Conservation (phyloP, 2,888 invertebrate species). For the Anarsia innoxiella region DNA sequence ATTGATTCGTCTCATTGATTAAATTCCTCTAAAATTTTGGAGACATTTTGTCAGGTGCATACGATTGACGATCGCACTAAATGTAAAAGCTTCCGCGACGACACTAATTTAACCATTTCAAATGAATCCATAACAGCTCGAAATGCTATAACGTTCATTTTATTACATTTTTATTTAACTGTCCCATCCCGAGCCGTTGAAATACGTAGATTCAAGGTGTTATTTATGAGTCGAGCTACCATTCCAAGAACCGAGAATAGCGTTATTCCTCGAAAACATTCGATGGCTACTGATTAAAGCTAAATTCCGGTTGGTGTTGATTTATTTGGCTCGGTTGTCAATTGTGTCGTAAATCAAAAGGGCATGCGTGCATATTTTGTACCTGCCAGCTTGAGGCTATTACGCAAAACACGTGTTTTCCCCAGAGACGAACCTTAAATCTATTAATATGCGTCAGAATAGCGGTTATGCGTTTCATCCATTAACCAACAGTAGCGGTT, state of each 20-base stretch:
- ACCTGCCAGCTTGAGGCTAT: slow-evolving; percentile 29
- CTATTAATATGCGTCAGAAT: slow-evolving; percentile 49
- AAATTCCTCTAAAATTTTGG: too few species aligned
- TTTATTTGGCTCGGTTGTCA: slow-evolving; percentile 34
- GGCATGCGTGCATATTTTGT: too few species aligned
- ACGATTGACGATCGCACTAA: too few species aligned
- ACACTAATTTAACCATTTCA: too few species aligned
- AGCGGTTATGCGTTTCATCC: slow-evolving; percentile 41
- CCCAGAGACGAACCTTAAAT: slow-evolving; percentile 29
- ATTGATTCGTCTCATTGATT: too few species aligned
- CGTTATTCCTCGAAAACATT: slow-evolving; percentile 22
- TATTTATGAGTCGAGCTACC: slow-evolving; percentile 8
- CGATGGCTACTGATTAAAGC: slow-evolving; percentile 29
- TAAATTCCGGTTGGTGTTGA: slow-evolving; percentile 26
- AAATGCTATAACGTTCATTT: too few species aligned
- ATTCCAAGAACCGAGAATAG: slow-evolving; percentile 22
- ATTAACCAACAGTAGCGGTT: slow-evolving; percentile 53
- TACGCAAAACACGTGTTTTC: slow-evolving; percentile 41
- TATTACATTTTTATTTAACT: too few species aligned
- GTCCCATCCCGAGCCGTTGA: too few species aligned
- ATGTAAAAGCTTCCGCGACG: too few species aligned
- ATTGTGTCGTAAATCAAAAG: slow-evolving; percentile 32
- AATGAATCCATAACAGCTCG: too few species aligned
- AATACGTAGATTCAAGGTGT: not conserved
- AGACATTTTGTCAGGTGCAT: too few species aligned